Evolutionary conservation across 1,140 invertebrate genomes (phyloP), one percentile per base, ranked within the genome.

Genomic region (Drosophila willistoni): DNA sequence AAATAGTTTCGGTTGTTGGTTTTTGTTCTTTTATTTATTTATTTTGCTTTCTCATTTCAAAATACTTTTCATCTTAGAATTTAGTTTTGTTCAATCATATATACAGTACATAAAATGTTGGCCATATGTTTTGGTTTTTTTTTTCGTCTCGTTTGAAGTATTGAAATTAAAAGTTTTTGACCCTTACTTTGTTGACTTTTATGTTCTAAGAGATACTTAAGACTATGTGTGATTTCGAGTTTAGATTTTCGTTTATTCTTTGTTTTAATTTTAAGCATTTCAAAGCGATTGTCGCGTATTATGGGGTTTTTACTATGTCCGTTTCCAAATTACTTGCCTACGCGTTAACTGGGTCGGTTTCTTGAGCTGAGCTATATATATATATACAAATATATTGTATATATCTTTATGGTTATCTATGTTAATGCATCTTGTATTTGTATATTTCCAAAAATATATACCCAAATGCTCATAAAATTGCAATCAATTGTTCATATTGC

Each of bases 211-310:
- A 66, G 33, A 64, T 51, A 61, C 68, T 83, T 77, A 81, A 64
- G 68, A 71, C 79, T 82, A 87, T 69, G 71, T 59, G 62, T 77
- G 25, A 41, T 66, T 70, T 82, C 75, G 67, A 77, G 68, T 77
- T 51, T 51, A 51, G 44, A 51, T 51, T 77, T 61, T 51, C 5
- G 51, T 56, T 57, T 59, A 7, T 64, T 42, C 57, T 39, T 41
- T 41, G 68, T 70, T 29, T 68, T 51, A 61, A 67, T 57, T 68
- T 64, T 89, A 89, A 89, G 85, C 85, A 89, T 89, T 90, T 85
- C 68, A 84, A 89, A 89, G 84, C 84, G 84, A 89, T 89, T 89
- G 84, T 89, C 84, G 84, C 84, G 81, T 84, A 89, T 67, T 84
- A 69, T 67, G 76, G 67, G 29, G 29, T 29, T 75, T 65, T 65